A percentile compares a stretch with the other conserved stretches of the same genome.
Evolutionary conservation across 2,113 vertebrate genomes (phyloP).

Genomic region (Chauna torquata): DNA sequence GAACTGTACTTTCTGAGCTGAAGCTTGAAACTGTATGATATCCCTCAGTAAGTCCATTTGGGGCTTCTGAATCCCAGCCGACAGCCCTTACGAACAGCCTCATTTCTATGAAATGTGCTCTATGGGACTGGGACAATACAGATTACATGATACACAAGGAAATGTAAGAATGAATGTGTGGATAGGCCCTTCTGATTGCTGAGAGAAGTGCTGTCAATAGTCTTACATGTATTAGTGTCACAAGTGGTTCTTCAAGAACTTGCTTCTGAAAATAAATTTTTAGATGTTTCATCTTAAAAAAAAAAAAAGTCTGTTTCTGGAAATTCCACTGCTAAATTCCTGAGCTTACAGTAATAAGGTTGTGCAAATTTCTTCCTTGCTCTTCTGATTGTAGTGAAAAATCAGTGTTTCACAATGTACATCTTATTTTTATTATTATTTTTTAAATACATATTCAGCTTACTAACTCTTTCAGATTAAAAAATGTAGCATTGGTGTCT

Average conservation of each 20-base stretch:
- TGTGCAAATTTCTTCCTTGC: neutral
- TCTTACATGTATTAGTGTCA: neutral
- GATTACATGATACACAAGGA: neutral
- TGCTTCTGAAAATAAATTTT: neutral
- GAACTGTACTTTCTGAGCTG: neutral
- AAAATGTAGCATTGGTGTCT: neutral
- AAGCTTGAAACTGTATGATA: neutral
- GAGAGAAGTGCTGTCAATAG: neutral
- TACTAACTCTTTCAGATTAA: neutral
- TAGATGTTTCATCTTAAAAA: neutral
- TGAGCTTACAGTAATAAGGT: neutral
- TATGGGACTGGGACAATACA: neutral
- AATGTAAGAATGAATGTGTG: neutral
- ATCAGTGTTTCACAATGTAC: neutral
- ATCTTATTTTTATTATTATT: neutral
- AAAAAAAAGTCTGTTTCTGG: neutral
- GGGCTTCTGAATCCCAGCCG: neutral
- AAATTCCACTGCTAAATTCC: neutral
- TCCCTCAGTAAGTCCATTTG: neutral
- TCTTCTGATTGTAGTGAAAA: neutral
- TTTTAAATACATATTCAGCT: neutral
- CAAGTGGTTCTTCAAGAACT: neutral
- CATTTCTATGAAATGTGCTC: neutral
- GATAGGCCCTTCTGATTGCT: neutral
- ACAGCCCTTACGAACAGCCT: neutral